Percentiles rank a stretch among this genome's conserved stretches.
Conservation (phyloP, 2,797 vertebrate species). For the Melanotaenia maccullochi region DNA sequence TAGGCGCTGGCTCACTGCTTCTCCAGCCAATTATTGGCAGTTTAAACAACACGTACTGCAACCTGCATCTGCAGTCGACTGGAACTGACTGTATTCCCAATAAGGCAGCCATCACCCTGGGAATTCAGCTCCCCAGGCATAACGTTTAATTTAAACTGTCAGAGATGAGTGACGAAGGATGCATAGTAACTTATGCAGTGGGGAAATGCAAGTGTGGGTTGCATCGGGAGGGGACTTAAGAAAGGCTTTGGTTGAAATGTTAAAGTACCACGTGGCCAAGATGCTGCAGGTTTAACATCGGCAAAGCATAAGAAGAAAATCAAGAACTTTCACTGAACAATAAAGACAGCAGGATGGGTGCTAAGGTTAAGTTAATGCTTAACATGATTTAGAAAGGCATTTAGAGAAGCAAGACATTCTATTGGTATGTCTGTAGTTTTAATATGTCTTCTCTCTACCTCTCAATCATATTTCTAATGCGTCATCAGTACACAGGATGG, state of each 20-base stretch:
- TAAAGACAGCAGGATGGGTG: neutral
- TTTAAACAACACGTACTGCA: constrained; percentile 58
- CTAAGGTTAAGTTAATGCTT: neutral
- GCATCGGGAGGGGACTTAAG: constrained; percentile 29
- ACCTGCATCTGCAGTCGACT: constrained; percentile 53
- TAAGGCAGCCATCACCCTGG: constrained; percentile 47
- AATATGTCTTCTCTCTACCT: no score
- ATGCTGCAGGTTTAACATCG: neutral
- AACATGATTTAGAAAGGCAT: neutral
- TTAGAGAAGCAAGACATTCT: no score
- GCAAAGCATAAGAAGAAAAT: neutral
- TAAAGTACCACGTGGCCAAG: neutral
- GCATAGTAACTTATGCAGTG: constrained; percentile 50
- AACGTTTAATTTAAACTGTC: constrained; percentile 76
- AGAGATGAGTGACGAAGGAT: constrained; percentile 75
- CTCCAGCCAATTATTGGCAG: constrained; percentile 73
- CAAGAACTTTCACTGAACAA: neutral
- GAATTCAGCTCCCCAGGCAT: constrained; percentile 61
- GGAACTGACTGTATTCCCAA: constrained; percentile 56
- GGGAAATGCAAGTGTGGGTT: constrained; percentile 36
- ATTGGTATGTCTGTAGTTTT: no score
- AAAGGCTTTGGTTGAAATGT: constrained; percentile 10
- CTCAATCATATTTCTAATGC: no score
- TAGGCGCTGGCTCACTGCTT: constrained; percentile 66
- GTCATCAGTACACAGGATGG: no score